Base-by-base conservation (phyloP, 1,140 invertebrate genomes). In the Arion vulgaris region DNA sequence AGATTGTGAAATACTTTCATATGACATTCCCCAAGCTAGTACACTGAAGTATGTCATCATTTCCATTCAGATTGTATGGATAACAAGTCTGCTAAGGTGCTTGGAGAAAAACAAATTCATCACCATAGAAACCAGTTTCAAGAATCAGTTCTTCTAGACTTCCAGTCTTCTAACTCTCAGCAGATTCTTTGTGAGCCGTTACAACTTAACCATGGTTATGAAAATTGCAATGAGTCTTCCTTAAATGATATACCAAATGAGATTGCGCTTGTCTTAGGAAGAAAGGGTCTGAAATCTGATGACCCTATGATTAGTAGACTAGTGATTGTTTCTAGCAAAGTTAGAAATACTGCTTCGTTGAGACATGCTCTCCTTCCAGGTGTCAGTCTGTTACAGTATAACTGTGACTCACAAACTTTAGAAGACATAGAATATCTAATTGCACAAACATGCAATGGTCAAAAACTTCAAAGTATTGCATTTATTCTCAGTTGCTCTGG, bases 401-500 rank as follows among this genome's bases (percentile, higher is more conserved):
- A 91, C 81, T 93, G 91, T 86, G 92, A 93, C 49, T 88, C 79
- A 23, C 87, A 86, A 0, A 88, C 89, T 2, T 83, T 93, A 45
- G 91, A 93, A 32, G 86, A 88, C 49, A 90, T 93, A 74, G 79
- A 85, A 91, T 90, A 81, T 41, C 80, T 88, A 34, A 87, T 93
- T 11, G 72, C 81, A 11, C 84, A 89, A 51, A 86, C 80, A 66
- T 78, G 93, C 34, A 86, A 87, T 28, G 85, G 86, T 17, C 88
- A 86, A 32, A 91, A 90, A 81, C 91, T 92, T 36, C 88, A 90
- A 19, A 92, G 91, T 83, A 86, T 93, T 72, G 93, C 91, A 15
- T 85, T 93, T 51, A 85, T 94, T 0, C 85, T 93, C 49, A 91
- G 92, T 84, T 90, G 92, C 79, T 88, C 91, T 75, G 91, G 90